Percentiles rank a stretch among this genome's conserved stretches.
These are phyloP conservation scores for Heterotilapia buettikoferi DNA, from an alignment of 2,113 vertebrate species.

Conservation along the genomic window DNA sequence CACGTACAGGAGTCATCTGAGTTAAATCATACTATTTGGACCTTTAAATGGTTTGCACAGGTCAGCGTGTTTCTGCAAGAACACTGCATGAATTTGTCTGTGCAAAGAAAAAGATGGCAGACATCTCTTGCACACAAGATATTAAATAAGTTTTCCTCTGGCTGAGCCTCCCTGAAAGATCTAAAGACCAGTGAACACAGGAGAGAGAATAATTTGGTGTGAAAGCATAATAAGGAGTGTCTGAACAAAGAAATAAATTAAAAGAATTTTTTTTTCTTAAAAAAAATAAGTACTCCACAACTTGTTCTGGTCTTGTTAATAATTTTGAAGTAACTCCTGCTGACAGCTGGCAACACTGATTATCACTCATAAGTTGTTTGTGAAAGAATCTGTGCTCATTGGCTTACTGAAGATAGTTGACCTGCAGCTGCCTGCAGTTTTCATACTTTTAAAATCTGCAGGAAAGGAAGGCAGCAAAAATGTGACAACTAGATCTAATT, in stretches of 20 bases:
- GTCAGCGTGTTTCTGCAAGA: neutral
- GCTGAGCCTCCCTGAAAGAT: neutral
- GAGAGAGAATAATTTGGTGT: neutral
- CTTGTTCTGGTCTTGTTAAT: neutral
- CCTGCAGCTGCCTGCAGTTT: neutral
- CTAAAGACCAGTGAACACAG: neutral
- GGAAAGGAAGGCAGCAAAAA: neutral
- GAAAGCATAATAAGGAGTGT: neutral
- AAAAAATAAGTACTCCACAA: neutral
- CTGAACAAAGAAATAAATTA: neutral
- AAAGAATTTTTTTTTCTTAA: neutral
- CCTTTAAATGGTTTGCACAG: neutral
- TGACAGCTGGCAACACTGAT: constrained; percentile 45
- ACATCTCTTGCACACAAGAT: neutral
- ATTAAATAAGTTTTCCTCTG: neutral
- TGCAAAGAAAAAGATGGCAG: neutral
- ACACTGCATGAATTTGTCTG: neutral
- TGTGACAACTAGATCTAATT: neutral
- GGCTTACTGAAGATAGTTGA: constrained; percentile 34
- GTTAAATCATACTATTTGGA: neutral
- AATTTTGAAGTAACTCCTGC: neutral
- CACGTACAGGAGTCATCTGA: neutral
- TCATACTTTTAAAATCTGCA: neutral
- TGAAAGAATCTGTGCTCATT: constrained; percentile 24
- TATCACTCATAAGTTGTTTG: constrained; percentile 5